Evolutionary conservation across 1,140 invertebrate species (phyloP).

Genomic region (Uloborus diversus): DNA sequence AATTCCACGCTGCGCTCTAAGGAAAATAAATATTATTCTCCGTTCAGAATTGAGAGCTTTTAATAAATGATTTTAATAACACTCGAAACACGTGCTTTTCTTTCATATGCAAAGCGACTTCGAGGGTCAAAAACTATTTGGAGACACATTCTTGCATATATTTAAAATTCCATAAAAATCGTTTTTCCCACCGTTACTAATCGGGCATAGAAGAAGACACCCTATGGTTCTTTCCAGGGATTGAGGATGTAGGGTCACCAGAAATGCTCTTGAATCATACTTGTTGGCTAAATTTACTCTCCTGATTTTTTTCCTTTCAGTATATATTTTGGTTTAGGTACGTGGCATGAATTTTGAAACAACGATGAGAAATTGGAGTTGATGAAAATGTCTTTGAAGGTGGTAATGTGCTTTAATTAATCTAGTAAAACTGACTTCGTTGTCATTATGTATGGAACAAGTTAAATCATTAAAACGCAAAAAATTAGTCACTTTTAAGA

Average conservation of each 20-base stretch:
- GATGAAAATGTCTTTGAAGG: too few relatives aligned
- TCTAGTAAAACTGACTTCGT: too few relatives aligned
- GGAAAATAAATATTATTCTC: conserved; percentile 6
- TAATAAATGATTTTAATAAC: conserved; percentile 14
- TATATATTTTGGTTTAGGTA: too few relatives aligned
- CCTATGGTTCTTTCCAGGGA: background rate
- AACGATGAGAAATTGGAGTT: too few relatives aligned
- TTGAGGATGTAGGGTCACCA: background rate
- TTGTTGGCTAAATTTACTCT: too few relatives aligned
- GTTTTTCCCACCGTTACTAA: conserved; percentile 23
- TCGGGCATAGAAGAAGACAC: conserved; percentile 20
- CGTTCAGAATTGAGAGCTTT: conserved; percentile 13
- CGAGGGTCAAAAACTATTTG: background rate
- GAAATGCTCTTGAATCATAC: too few relatives aligned
- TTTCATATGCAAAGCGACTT: conserved; percentile 16
- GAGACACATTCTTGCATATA: background rate
- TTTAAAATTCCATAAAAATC: conserved; percentile 29
- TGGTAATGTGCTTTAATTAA: too few relatives aligned
- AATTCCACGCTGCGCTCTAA: background rate
- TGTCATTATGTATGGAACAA: too few relatives aligned
- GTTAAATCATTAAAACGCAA: too few relatives aligned
- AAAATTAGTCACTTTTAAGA: too few relatives aligned
- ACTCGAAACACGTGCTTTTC: conserved; percentile 15
- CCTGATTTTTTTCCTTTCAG: too few relatives aligned
- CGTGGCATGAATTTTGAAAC: too few relatives aligned